Percentiles rank a stretch among this genome's conserved stretches.
Conservation (phyloP, 2,888 invertebrate species). For the Athripsodes cinereus region DNA sequence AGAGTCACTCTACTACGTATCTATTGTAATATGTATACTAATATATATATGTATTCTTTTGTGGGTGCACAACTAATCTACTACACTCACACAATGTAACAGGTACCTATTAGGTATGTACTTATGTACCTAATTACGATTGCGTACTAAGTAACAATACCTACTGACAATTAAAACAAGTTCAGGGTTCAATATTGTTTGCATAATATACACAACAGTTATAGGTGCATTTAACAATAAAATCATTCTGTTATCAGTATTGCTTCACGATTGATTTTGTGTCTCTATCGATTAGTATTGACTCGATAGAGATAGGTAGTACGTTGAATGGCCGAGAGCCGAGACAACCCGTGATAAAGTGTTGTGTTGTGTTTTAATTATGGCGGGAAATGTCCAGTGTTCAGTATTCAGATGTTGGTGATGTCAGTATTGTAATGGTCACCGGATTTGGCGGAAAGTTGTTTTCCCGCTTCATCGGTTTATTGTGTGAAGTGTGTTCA, state of each 20-base stretch:
- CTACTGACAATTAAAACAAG: not conserved
- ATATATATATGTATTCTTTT: no score
- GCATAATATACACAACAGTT: not conserved
- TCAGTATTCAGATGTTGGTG: no score
- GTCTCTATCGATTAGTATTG: not conserved
- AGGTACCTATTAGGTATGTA: no score
- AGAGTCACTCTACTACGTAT: no score
- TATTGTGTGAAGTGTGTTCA: not conserved
- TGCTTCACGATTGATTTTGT: not conserved
- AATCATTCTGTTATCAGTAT: not conserved
- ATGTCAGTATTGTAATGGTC: not conserved
- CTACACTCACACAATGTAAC: no score
- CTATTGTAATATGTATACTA: no score
- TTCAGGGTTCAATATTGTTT: not conserved
- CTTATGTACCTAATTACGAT: no score
- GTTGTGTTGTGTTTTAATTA: not conserved
- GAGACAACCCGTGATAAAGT: not conserved
- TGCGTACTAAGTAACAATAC: no score
- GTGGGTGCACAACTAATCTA: no score
- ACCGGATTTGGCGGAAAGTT: not conserved
- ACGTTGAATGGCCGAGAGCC: not conserved
- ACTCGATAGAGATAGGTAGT: not conserved
- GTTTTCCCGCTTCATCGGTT: not conserved
- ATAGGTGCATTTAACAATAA: not conserved
- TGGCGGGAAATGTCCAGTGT: not conserved